These are phyloP conservation scores for Coregonus sp. DNA, from an alignment of 2,797 vertebrate species.

Conservation along the genomic window DNA sequence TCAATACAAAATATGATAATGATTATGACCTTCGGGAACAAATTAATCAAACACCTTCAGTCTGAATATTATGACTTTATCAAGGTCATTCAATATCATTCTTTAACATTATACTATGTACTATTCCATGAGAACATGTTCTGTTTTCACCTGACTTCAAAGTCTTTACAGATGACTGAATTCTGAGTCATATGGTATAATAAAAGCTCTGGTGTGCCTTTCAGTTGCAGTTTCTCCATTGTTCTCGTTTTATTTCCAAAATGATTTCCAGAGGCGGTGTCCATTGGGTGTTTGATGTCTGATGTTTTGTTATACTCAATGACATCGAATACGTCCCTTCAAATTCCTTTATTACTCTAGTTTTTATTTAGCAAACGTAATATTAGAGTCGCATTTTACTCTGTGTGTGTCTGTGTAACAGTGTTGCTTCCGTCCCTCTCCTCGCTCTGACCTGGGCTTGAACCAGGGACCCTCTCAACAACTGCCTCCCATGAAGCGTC, in stretches of 20 bases:
- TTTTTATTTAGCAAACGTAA: too few species aligned
- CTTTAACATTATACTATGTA: background rate
- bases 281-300: background rate
- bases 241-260: background rate
- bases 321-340: background rate
- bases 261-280: background rate
- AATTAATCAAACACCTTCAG: background rate
- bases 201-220: too few species aligned
- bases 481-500: too few species aligned
- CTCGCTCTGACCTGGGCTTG: too few species aligned
- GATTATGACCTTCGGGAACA: background rate
- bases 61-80: background rate
- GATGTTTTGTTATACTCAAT: background rate
- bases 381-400: too few species aligned
- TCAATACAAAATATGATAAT: background rate
- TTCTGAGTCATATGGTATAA: too few species aligned
- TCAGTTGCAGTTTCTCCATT: too few species aligned
- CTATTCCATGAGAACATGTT: background rate
- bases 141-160: background rate
- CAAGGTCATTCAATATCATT: background rate
- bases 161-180: background rate
- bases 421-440: too few species aligned
- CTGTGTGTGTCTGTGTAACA: too few species aligned
- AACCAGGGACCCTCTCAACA: too few species aligned
- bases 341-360: background rate